Percentiles rank a stretch among this genome's conserved stretches.
phyloP scores from a whole-genome alignment of 1,140 invertebrate species.

The Drosophila sp. region DNA sequence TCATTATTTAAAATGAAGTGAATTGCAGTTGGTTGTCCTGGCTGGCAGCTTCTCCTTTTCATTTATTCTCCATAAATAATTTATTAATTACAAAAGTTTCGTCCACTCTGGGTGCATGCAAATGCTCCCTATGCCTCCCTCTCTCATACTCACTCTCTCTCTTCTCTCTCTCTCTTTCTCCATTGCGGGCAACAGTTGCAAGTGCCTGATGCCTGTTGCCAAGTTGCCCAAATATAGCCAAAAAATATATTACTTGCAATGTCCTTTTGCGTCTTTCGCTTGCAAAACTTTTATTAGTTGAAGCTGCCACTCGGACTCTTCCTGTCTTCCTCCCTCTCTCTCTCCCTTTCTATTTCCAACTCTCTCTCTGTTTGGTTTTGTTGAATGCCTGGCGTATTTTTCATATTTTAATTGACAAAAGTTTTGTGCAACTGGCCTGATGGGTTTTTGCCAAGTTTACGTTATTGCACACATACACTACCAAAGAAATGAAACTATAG shows the following conservation, averaged over 20 bases:
- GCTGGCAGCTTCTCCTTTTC: constrained; percentile 58
- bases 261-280: constrained; percentile 73
- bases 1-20: constrained; percentile 82
- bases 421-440: constrained; percentile 75
- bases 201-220: constrained; percentile 58
- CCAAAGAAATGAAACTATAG: constrained; percentile 6
- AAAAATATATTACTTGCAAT: constrained; percentile 75
- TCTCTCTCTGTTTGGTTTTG: constrained; percentile 30
- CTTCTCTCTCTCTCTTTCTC: not conserved
- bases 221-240: constrained; percentile 54
- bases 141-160: not conserved
- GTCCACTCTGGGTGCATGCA: constrained; percentile 71
- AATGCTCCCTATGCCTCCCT: constrained; percentile 41
- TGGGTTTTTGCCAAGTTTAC: constrained; percentile 71
- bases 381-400: constrained; percentile 66
- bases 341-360: constrained; percentile 1
- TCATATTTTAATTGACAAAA: constrained; percentile 83
- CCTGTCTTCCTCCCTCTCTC: constrained; percentile 1
- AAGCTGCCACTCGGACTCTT: constrained; percentile 58
- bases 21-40: constrained; percentile 60
- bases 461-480: constrained; percentile 50
- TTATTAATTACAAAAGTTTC: constrained; percentile 83
- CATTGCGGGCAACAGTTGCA: constrained; percentile 72
- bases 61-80: constrained; percentile 80
- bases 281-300: constrained; percentile 81